These are phyloP conservation scores for Cephalopachus bancanus DNA, from an alignment of 2,797 vertebrate genomes.

Conservation along the genomic window DNA sequence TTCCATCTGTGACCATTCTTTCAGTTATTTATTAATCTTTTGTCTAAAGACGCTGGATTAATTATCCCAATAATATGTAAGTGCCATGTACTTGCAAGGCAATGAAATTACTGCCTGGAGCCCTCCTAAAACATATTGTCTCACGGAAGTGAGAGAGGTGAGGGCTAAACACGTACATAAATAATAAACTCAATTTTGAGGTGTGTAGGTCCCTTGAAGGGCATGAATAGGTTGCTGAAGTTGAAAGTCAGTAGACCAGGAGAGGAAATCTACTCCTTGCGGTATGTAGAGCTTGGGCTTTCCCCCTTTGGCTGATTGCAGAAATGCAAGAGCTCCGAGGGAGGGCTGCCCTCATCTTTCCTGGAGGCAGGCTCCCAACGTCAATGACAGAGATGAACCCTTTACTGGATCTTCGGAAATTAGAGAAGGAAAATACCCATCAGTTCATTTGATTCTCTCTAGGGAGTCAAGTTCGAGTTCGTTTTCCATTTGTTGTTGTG, in stretches of 20 bases:
- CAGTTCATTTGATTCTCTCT: slow-evolving; percentile 33
- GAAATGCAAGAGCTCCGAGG: not conserved
- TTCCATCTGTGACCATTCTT: not conserved
- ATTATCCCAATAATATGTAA: not conserved
- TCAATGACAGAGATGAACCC: not conserved
- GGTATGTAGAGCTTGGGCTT: not conserved
- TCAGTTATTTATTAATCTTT: not conserved
- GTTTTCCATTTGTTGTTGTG: slow-evolving; percentile 39
- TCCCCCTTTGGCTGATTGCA: not conserved
- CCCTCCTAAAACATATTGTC: not conserved
- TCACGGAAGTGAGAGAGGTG: not conserved
- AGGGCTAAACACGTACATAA: not conserved
- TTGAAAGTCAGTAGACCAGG: not conserved
- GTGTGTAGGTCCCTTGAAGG: not conserved
- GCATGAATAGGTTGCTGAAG: not conserved
- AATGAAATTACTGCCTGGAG: not conserved
- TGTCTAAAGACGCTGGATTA: slow-evolving; percentile 24
- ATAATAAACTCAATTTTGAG: not conserved
- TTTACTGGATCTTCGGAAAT: not conserved
- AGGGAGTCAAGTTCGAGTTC: slow-evolving; percentile 10
- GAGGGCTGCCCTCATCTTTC: not conserved
- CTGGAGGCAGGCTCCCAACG: not conserved
- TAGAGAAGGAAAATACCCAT: slow-evolving; percentile 1
- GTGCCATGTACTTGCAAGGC: not conserved
- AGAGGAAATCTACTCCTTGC: not conserved